Conservation (phyloP, 2,797 vertebrate species). For the Hafferia zeledoni region DNA sequence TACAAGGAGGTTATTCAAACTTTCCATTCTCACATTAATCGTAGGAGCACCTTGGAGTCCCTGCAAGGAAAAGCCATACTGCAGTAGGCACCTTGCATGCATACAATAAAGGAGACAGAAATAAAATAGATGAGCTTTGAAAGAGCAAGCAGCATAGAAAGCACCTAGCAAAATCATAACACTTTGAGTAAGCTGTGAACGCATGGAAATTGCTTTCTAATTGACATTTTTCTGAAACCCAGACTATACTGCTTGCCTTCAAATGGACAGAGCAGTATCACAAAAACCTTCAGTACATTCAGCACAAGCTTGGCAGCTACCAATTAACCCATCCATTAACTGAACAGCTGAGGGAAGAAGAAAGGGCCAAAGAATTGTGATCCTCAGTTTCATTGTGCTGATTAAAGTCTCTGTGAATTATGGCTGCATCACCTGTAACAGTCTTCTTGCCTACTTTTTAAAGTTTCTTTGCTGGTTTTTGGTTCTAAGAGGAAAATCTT, state of each 20-base stretch:
- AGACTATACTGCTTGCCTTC: neutral
- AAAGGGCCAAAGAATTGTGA: neutral
- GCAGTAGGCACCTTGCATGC: rapidly evolving
- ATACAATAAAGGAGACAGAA: neutral
- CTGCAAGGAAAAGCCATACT: neutral
- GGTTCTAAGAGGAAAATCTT: neutral
- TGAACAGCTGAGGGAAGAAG: neutral
- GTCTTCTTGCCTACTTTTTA: neutral
- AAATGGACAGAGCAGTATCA: neutral
- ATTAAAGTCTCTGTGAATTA: neutral
- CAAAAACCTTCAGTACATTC: neutral
- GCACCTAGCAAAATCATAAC: neutral
- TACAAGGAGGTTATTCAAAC: constrained; percentile 19
- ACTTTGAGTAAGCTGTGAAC: neutral
- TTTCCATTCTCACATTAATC: neutral
- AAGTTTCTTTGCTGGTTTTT: neutral
- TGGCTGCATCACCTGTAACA: neutral
- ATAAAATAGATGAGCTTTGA: neutral
- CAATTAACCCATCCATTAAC: neutral
- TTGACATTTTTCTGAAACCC: neutral
- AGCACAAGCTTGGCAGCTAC: constrained; percentile 6
- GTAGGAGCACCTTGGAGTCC: constrained; percentile 1
- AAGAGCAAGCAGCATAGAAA: neutral
- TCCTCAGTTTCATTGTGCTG: neutral
- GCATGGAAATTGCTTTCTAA: constrained; percentile 15